Base-by-base conservation (phyloP, 2,888 invertebrate genomes). In the Lycophotia porphyrea region DNA sequence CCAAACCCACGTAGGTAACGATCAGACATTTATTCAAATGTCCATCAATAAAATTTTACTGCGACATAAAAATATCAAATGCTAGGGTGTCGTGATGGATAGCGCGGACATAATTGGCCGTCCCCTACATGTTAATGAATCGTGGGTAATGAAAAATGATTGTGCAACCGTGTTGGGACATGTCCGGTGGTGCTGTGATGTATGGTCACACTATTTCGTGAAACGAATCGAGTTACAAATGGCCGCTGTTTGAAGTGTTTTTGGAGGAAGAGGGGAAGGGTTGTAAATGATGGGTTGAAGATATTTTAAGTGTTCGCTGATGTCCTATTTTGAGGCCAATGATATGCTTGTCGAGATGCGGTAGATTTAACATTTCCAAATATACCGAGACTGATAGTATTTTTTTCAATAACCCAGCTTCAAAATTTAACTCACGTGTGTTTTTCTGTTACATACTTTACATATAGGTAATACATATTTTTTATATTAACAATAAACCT, bases 131-230 rank as follows among this genome's bases (percentile, higher is more conserved):
- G 94, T 93, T 95, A 95, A 96, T 96, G 96, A 95, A 95, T 95
- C 95, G 95, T 92, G 92, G 88, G 92, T 95, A 95, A 96, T 96
- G 95, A 95, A 95, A 96, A 96, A 94, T 95, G 92, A 95, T 95
- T 93, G 93, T 87, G 88, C 88, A 88, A 87, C 90, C 89, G 89
- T 91, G 91, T 90, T 90, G 88, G 88, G 84, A 89, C 87, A 82
- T 89, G 91, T 90, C 89, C 91, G 89, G 89, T 84, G 84, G 80
- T 74, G 71, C 61, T 82, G 87, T 92, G 92, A 93, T 92, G 90
- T 92, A 93, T 92, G 92, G 92, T 91, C 90, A 91, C 91, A 88
- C 92, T 92, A 94, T 87, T 92, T 92, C 90, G 91, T 90, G 93
- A 88, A 88, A 90, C 89, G 88, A 91, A 91, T 89, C 86, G 77